These are phyloP conservation scores for Galago senegalensis DNA, from an alignment of 2,797 vertebrate genomes.

Conservation along the genomic window DNA sequence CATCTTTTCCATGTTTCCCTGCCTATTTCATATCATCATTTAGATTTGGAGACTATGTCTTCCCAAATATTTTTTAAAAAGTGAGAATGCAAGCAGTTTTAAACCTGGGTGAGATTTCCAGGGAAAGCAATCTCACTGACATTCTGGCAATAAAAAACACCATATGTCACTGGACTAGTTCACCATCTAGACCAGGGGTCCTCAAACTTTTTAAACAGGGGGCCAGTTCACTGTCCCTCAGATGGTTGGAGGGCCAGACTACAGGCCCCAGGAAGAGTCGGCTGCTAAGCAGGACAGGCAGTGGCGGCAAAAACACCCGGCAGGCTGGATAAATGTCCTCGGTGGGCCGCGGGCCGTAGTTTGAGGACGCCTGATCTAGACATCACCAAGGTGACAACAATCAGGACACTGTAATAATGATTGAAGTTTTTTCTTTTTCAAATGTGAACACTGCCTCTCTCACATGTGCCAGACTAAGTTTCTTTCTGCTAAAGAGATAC, in stretches of 20 bases:
- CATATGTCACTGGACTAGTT: not conserved
- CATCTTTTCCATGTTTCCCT: not conserved
- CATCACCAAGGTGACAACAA: not conserved
- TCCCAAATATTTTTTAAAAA: not conserved
- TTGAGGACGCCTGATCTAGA: not conserved
- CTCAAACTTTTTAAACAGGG: no score
- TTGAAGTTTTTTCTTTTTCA: not conserved
- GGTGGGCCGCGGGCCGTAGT: no score
- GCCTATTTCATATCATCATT: not conserved
- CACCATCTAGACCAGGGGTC: not conserved
- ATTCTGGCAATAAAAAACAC: not conserved
- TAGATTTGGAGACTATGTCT: not conserved
- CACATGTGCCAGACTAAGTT: not conserved
- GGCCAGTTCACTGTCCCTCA: no score
- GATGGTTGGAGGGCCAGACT: no score
- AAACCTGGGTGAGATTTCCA: not conserved
- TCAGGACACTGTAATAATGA: not conserved
- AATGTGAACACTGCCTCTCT: not conserved
- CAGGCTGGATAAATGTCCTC: no score
- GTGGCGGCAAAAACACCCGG: no score
- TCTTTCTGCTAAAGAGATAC: not conserved
- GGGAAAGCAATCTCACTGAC: no score
- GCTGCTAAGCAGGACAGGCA: no score
- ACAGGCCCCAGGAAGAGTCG: no score
- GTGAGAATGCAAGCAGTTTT: not conserved